These are phyloP conservation scores for Hymenochirus boettgeri DNA, from an alignment of 2,113 vertebrate genomes.

Conservation along the genomic window DNA sequence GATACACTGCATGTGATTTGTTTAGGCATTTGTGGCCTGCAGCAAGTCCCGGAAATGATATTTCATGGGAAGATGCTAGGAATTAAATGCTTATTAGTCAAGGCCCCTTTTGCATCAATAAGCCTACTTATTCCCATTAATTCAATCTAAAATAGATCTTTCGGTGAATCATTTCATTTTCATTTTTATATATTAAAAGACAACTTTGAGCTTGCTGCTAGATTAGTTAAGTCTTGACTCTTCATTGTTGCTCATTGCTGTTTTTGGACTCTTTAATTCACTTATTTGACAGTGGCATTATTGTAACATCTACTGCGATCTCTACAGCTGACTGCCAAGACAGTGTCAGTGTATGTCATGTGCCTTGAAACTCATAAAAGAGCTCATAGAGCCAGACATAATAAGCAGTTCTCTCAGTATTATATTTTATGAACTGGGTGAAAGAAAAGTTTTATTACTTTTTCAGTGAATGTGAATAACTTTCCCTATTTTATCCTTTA, in stretches of 20 bases:
- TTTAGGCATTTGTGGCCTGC: no score
- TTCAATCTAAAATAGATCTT: no score
- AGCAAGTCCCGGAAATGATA: no score
- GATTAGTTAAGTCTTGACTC: not conserved
- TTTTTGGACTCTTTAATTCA: not conserved
- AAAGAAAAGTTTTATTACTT: slow-evolving; percentile 3
- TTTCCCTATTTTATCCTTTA: not conserved
- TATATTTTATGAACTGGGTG: slow-evolving; percentile 17
- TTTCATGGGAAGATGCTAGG: no score
- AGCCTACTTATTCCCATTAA: no score
- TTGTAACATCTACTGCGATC: not conserved
- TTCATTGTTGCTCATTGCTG: not conserved
- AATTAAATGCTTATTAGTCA: no score
- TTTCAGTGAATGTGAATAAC: not conserved
- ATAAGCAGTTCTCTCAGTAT: not conserved
- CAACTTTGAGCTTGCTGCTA: not conserved
- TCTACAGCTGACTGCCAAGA: slow-evolving; percentile 6
- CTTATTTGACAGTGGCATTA: not conserved
- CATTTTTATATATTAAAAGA: not conserved
- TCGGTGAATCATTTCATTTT: no score
- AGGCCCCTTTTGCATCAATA: no score
- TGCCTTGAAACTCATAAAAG: not conserved
- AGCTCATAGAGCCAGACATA: slow-evolving; percentile 5
- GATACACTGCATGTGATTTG: no score
- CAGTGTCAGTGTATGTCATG: not conserved